Evolutionary conservation across 2,888 invertebrate species (phyloP), one percentile per base, ranked within the genome.

Genomic region (Drosophila neonasuta): DNA sequence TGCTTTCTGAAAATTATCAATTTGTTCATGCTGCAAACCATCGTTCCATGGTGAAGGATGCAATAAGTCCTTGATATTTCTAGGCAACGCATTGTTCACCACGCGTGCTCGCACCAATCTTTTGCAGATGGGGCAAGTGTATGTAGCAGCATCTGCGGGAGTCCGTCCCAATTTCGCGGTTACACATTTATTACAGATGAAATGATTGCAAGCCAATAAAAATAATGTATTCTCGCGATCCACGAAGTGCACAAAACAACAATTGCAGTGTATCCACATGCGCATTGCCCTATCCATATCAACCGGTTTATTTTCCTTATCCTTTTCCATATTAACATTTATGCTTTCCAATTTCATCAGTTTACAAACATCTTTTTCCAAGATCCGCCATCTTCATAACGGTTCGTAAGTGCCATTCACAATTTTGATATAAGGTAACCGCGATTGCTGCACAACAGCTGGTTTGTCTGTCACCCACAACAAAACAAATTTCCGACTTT

Each of bases 261-360:
- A 46, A 54, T 90, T 89, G 71, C 90, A 90, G 55, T 90, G 90
- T 2, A 90, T 88, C 90, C 90, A 90, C 39, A 81, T 62, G 52
- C 79, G 77, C 11, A 17, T 67, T 0, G 48, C 46, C 1, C 7
- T 61, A 1, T 7, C 17, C 7, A 13, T 39, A 39, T 61, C 48
- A 1, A 62, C 46, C 9, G 3, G 1, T 11, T 41, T 10, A 8
- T n/a, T 0, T 0, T 13, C 10, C 1, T n/a, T 9, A 3, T 7
- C 11, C 2, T 8, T 30, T 1, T 13, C 17, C 2, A 4, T 8
- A 7, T 13, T 11, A 59, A 60, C 34, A 1, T 41, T 36, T 36
- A 8, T 3, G 2, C 1, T 36, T 36, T 24, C 2, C 1, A 20
- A 45, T 20, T 13, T 2, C 11, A 45, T 7, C 24, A 30, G 5